Conservation (phyloP, 1,140 invertebrate genomes). For the Drosophila sp. region DNA sequence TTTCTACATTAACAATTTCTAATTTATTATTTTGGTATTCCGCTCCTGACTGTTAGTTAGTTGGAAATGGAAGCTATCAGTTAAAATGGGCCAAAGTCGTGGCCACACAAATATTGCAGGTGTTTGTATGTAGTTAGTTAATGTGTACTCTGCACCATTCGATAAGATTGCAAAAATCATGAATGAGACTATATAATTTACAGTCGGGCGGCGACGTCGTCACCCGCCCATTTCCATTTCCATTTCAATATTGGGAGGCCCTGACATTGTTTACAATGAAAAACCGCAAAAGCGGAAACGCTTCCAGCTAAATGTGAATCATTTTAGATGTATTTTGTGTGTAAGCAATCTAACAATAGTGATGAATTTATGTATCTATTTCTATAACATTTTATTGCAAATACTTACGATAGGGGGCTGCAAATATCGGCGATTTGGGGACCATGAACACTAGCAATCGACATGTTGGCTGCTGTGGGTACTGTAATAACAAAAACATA, state of each 20-base stretch:
- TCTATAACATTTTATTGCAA: constrained; percentile 6
- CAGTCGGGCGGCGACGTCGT: not conserved
- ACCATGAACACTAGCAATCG: constrained; percentile 81
- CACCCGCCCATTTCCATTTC: constrained; percentile 14
- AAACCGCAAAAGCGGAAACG: constrained; percentile 64
- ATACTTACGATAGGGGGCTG: constrained; percentile 81
- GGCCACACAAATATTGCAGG: constrained; percentile 35
- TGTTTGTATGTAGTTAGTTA: constrained; percentile 12
- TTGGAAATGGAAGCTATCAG: constrained; percentile 21
- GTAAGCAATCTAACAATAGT: constrained; percentile 49
- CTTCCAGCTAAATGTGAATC: constrained; percentile 60
- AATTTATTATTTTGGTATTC: too few species aligned
- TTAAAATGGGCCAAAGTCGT: constrained; percentile 53
- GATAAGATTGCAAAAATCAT: constrained; percentile 73
- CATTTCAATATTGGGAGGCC: constrained; percentile 25
- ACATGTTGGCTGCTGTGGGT: constrained; percentile 77
- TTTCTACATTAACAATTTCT: too few species aligned
- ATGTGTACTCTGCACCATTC: constrained; percentile 62
- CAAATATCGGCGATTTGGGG: constrained; percentile 82
- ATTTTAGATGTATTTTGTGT: constrained; percentile 41
- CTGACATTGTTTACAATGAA: constrained; percentile 71
- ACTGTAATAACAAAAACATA: constrained; percentile 59
- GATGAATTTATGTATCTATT: constrained; percentile 3
- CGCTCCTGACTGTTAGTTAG: not conserved
- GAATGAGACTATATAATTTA: constrained; percentile 53